Base-by-base conservation (phyloP, 2,113 vertebrate genomes). In the Arenaria interpres region DNA sequence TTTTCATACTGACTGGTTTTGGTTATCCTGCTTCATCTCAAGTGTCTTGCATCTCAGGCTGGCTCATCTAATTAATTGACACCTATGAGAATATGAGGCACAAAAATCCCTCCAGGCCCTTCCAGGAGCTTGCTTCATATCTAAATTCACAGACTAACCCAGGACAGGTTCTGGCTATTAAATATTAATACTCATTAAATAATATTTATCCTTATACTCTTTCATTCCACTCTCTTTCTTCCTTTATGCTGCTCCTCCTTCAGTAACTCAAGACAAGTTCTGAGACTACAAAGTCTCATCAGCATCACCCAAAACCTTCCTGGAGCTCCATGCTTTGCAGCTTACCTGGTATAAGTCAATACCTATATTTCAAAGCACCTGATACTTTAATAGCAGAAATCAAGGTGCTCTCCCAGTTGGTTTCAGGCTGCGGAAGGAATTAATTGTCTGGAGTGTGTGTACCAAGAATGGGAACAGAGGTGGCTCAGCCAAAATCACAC, bases 401-500 rank as follows among this genome's bases (percentile, higher is more conserved):
- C 15, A 14, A 92, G 39, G 7, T 59, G 21, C 25, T 89, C 18
- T 90, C 39, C 11, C 19, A 9, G 25, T 6, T 84, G 25, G 8
- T 69, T 74, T 72, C 50, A 90, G 54, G 28, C 17, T 62, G 33
- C 25, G 15, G 71, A 35, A 85, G 72, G 45, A 74, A 76, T 2
- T 1, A 5, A 4, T 14, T 14, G 23, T 18, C 48, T 91, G 63
- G 41, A 88, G 41, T 12, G 19, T 4, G 5, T 0, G 6, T 39
- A 15, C 25, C 10, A 33, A 51, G 39, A 35, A 35, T 0, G 0
- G 35, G 45, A 1, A 4, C 35, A 46, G 66, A 78, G 41, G 11
- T 72, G 25, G 6, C 33, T 72, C 39, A 46, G 57, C 27, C 30
- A 39, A 80, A 89, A 66, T 37, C 66, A n/a, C 10, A 1, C 0